Percentiles rank a stretch among this genome's conserved stretches.
These are phyloP conservation scores for Cosmorhoe ocellata DNA, from an alignment of 2,888 invertebrate species.

Conservation along the genomic window DNA sequence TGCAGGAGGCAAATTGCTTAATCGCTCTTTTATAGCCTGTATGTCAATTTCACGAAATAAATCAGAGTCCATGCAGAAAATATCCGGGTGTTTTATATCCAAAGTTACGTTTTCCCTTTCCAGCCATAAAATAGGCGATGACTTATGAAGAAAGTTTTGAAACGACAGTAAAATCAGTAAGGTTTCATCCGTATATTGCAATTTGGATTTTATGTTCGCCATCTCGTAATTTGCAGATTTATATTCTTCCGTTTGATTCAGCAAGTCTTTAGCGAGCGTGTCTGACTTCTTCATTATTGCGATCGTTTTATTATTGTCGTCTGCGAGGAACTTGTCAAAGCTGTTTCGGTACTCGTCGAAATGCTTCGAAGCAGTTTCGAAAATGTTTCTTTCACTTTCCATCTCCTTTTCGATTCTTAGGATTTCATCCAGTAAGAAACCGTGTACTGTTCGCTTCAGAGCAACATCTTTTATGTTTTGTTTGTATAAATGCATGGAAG, in stretches of 20 bases:
- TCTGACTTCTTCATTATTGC: conserved; percentile 73
- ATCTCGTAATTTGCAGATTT: conserved; percentile 67
- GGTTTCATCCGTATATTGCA: conserved; percentile 71
- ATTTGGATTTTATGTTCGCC: conserved; percentile 67
- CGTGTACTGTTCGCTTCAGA: conserved; percentile 62
- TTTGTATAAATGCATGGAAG: conserved; percentile 81
- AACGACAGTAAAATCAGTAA: conserved; percentile 68
- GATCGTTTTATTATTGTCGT: conserved; percentile 75
- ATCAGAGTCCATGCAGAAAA: conserved; percentile 58
- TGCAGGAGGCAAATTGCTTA: conserved; percentile 56
- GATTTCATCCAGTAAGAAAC: conserved; percentile 70
- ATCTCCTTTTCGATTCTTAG: conserved; percentile 68
- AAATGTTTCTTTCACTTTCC: conserved; percentile 61
- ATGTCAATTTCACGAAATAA: conserved; percentile 58
- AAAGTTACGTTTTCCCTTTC: conserved; percentile 54
- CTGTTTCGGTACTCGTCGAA: conserved; percentile 72
- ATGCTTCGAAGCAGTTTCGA: conserved; percentile 60
- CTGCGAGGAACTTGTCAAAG: conserved; percentile 73
- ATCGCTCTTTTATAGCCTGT: conserved; percentile 44
- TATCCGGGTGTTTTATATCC: conserved; percentile 51
- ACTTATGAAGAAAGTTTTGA: conserved; percentile 69
- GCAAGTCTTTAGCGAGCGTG: conserved; percentile 61
- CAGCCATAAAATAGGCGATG: conserved; percentile 72
- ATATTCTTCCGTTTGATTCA: conserved; percentile 64
- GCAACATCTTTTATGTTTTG: conserved; percentile 71